These are phyloP conservation scores for Dromiciops gliroides DNA, from an alignment of 2,113 vertebrate genomes.

Conservation along the genomic window DNA sequence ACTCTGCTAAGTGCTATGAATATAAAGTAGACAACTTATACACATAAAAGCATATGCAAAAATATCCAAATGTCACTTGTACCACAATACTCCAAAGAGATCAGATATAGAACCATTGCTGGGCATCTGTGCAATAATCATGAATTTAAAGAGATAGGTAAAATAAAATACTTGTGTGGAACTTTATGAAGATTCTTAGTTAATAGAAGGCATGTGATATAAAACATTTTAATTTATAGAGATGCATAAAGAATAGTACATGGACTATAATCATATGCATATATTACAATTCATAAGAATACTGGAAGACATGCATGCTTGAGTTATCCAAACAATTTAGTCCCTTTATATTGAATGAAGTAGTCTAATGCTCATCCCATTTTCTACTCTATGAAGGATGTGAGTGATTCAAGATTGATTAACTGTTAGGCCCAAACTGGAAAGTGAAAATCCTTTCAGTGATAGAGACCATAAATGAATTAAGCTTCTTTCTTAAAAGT, in stretches of 20 bases:
- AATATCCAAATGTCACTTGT: not conserved
- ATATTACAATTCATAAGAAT: not conserved
- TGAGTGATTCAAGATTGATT: not conserved
- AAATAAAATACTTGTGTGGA: not conserved
- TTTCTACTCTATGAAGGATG: not conserved
- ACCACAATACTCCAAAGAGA: not conserved
- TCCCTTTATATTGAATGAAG: not conserved
- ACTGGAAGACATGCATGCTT: not conserved
- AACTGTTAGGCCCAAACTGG: not conserved
- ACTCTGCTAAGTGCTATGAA: not conserved
- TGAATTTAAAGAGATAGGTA: slow-evolving; percentile 17
- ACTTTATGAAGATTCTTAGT: not conserved
- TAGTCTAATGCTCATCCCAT: slow-evolving; percentile 15
- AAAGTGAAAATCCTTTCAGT: not conserved
- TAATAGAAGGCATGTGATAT: not conserved
- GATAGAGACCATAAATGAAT: not conserved
- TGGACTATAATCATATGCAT: not conserved
- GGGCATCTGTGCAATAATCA: not conserved
- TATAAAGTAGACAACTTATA: not conserved
- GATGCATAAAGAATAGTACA: not conserved
- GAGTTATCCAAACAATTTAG: slow-evolving; percentile 12
- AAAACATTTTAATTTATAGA: not conserved
- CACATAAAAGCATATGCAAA: not conserved
- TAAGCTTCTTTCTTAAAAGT: not conserved
- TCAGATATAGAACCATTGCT: not conserved